Base-by-base conservation (phyloP, 2,113 vertebrate genomes). In the Pangasianodon hypophthalmus region DNA sequence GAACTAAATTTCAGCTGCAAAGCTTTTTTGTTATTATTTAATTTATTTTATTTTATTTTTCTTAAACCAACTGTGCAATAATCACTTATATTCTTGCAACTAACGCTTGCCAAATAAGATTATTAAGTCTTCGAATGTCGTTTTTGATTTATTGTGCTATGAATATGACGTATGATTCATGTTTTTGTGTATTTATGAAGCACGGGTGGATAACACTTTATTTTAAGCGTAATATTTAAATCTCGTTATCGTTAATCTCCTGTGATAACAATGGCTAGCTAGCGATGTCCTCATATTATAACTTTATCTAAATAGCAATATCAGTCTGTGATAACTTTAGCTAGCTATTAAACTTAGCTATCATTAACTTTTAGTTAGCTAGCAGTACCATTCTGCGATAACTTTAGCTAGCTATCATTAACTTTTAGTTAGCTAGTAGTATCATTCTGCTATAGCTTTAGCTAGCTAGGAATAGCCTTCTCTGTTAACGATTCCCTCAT, bases 81-180 rank as follows among this genome's bases (percentile, higher is more conserved):
- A 91, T 91, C 84, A 48, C 50, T 94, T 91, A 84, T 90, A 89
- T 37, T 89, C 93, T 90, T 87, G 89, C 83, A 93, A 93, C 44
- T 94, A 93, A 88, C 91, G 94, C 93, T 94, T 90, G 93, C 92
- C 92, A 90, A 94, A 93, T 92, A 93, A 92, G 92, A 92, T 93
- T 88, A 93, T 52, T 29, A 58, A 13, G 85, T 93, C 90, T 91
- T 94, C 90, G 91, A 94, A 91, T 92, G 89, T 90, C 60, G 16
- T 44, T 58, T 87, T 75, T 67, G 13, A 87, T 87, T 83, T 73
- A 19, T 44, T 44, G 64, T 88, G 21, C 32, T 83, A n/a, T 73
- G 37, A 37, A 60, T 19, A 46, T 21, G 14, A 54, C 26, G 85
- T 52, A 10, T 54, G 67, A 26, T 37, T 87, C 56, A 29, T 14